A percentile compares a stretch with the other conserved stretches of the same genome.
Conservation (phyloP, 2,888 invertebrate species). For the Oscheius sp. region DNA sequence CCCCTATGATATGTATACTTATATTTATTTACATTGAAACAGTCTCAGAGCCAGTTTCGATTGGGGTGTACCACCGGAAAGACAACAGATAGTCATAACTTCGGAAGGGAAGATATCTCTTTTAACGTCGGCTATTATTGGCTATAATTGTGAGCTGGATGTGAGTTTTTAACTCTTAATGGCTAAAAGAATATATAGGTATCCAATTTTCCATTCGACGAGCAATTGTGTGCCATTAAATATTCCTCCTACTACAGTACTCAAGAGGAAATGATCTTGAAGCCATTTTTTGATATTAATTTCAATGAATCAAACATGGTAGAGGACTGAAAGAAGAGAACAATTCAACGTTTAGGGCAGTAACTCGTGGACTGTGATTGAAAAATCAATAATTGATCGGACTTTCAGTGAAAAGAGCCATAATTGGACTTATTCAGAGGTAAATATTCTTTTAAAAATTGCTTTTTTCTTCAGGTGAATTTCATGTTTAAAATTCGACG, state of each 20-base stretch:
- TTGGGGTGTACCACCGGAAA: slow-evolving; percentile 5
- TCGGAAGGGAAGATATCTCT: not conserved
- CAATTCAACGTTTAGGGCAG: not conserved
- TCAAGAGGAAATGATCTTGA: not conserved
- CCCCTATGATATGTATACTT: slow-evolving; percentile 9
- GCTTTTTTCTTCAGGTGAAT: slow-evolving; percentile 5
- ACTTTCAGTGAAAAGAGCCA: not conserved
- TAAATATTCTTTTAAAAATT: not conserved
- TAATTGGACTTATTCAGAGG: slow-evolving; percentile 24
- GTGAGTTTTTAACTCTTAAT: not conserved
- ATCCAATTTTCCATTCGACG: slow-evolving; percentile 22
- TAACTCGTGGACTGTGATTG: slow-evolving; percentile 11
- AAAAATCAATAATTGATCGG: not conserved
- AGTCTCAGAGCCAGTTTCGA: not conserved
- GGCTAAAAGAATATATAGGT: slow-evolving; percentile 9
- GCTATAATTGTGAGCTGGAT: slow-evolving; percentile 18
- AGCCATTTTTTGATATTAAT: not conserved
- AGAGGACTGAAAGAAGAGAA: not conserved
- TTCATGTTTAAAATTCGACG: slow-evolving; percentile 2
- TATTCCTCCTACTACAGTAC: slow-evolving; percentile 14
- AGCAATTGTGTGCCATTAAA: slow-evolving; percentile 18
- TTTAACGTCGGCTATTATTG: not conserved
- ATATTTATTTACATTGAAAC: not conserved
- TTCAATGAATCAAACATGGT: slow-evolving; percentile 5
- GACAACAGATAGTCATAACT: slow-evolving; percentile 9